phyloP scores from a whole-genome alignment of 2,797 vertebrate species.

The Cheirogaleus major region DNA sequence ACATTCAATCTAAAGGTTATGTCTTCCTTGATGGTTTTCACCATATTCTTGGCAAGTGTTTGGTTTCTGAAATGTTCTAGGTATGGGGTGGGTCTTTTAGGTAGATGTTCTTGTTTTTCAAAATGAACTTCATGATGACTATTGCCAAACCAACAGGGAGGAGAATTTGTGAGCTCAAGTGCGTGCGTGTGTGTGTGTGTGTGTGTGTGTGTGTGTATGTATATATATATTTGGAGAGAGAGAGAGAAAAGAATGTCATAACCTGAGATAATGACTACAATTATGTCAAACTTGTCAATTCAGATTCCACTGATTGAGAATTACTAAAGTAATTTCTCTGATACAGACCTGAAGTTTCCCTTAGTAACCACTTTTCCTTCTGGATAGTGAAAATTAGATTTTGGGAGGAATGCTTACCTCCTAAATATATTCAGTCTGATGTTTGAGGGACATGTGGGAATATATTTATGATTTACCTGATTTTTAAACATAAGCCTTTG shows the following conservation, averaged over 20 bases:
- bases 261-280: neutral
- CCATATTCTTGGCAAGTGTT: neutral
- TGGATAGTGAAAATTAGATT: neutral
- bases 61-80: conserved; percentile 8
- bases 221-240: neutral
- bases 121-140: neutral
- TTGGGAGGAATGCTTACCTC: neutral
- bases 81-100: neutral
- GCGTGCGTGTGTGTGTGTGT: neutral
- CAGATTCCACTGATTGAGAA: neutral
- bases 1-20: neutral
- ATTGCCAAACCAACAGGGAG: neutral
- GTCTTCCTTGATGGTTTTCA: neutral
- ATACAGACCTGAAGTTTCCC: neutral
- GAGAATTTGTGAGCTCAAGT: neutral
- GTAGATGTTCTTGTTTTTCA: neutral
- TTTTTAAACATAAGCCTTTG: conserved; percentile 3
- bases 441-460: neutral
- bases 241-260: neutral
- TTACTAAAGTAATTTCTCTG: conserved; percentile 1
- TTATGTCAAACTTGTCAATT: neutral
- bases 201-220: neutral
- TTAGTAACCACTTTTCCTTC: neutral
- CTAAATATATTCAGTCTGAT: neutral
- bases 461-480: neutral